Evolutionary conservation across 2,888 invertebrate genomes (phyloP).

Genomic region (Agrochola lota): DNA sequence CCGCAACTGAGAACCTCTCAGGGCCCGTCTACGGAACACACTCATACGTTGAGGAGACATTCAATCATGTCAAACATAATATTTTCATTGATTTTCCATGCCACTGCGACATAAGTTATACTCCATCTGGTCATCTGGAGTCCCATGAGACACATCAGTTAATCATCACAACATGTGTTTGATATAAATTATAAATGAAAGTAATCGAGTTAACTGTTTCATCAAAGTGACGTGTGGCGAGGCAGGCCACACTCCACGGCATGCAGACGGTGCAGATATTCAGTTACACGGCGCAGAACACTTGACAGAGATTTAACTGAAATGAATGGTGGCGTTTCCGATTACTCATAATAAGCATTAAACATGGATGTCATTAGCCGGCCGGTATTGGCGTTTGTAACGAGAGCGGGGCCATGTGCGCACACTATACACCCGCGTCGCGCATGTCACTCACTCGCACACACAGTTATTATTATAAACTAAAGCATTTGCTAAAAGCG

Average conservation of each 20-base stretch:
- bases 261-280: slow-evolving; percentile 17
- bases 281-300: slow-evolving; percentile 57
- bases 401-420: slow-evolving; percentile 72
- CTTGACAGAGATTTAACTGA: slow-evolving; percentile 60
- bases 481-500: background rate
- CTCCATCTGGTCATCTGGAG: slow-evolving; percentile 32
- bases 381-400: slow-evolving; percentile 64
- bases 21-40: background rate
- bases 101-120: slow-evolving; percentile 2
- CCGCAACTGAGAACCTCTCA: background rate
- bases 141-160: slow-evolving; percentile 21
- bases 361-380: slow-evolving; percentile 64
- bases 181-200: slow-evolving; percentile 27
- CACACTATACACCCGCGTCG: background rate
- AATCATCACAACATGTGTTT: slow-evolving; percentile 19
- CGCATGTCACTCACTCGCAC: background rate
- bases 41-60: background rate
- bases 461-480: background rate
- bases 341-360: slow-evolving; percentile 59
- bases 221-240: background rate
- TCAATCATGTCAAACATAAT: background rate
- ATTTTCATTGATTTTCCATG: slow-evolving; percentile 1
- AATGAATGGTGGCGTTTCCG: slow-evolving; percentile 59
- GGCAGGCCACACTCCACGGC: background rate
- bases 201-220: slow-evolving; percentile 32